These are phyloP conservation scores for Hypena proboscidalis DNA, from an alignment of 2,888 invertebrate genomes.

Conservation along the genomic window DNA sequence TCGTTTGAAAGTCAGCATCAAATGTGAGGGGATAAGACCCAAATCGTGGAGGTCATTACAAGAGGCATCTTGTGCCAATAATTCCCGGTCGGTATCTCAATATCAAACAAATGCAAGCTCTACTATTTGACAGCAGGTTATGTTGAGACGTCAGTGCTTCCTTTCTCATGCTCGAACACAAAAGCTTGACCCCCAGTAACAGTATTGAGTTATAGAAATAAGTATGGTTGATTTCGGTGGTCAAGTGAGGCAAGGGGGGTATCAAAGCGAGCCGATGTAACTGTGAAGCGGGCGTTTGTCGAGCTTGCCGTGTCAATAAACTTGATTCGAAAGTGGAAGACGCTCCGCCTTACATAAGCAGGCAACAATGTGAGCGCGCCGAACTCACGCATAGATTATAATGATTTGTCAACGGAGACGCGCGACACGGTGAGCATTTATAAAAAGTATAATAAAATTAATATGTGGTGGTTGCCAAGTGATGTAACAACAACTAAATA, in stretches of 20 bases:
- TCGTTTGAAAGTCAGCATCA: too few species aligned
- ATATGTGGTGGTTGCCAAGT: not conserved
- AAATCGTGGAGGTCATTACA: too few species aligned
- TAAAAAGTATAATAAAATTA: not conserved
- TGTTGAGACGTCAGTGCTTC: too few species aligned
- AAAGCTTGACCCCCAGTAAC: too few species aligned
- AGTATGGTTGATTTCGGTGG: conserved; percentile 36
- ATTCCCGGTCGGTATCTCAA: too few species aligned
- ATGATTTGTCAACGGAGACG: conserved; percentile 39
- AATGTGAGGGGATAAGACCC: too few species aligned
- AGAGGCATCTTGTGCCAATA: too few species aligned
- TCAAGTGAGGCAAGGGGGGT: conserved; percentile 44
- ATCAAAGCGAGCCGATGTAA: conserved; percentile 79
- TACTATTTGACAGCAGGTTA: too few species aligned
- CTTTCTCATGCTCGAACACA: too few species aligned
- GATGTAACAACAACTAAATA: not conserved
- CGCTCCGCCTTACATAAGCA: conserved; percentile 83
- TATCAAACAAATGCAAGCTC: too few species aligned
- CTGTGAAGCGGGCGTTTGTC: conserved; percentile 82
- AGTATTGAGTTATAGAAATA: too few species aligned
- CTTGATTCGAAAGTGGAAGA: conserved; percentile 86
- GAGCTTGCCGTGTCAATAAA: conserved; percentile 84
- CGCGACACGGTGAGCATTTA: conserved; percentile 5
- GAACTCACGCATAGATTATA: conserved; percentile 54
- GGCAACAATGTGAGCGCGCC: conserved; percentile 76